phyloP scores from a whole-genome alignment of 92 coral and sea anemone genomes.

The Porites evermanni region DNA sequence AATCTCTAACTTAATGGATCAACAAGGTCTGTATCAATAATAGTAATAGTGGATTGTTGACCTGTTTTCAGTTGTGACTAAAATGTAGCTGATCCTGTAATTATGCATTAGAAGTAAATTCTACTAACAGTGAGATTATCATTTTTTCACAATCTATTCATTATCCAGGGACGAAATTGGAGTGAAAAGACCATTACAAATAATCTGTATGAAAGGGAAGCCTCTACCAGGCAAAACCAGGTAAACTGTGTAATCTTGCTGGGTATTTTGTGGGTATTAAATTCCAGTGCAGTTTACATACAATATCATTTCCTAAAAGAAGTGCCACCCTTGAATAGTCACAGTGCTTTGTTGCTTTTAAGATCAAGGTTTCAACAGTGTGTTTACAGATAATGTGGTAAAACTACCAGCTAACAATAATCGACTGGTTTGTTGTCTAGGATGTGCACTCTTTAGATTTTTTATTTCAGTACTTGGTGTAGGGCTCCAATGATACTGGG shows the following conservation, averaged over 20 bases:
- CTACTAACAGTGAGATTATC: no score
- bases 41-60: neutral
- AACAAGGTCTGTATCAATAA: neutral
- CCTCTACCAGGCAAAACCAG: slow-evolving; percentile 94
- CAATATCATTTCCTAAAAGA: no score
- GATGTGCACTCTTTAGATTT: no score
- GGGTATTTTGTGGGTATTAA: neutral
- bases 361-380: no score
- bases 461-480: no score
- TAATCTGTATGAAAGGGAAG: slow-evolving; percentile 85
- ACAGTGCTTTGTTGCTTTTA: no score
- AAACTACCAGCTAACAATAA: no score
- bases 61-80: neutral
- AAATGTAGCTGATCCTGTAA: neutral
- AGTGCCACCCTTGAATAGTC: no score
- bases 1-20: no score
- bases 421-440: no score
- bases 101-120: neutral
- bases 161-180: slow-evolving; percentile 68
- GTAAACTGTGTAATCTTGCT: slow-evolving; percentile 20
- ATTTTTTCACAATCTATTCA: neutral
- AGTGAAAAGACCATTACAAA: slow-evolving; percentile 82
- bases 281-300: neutral
- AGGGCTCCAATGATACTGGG: no score
- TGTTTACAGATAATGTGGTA: no score